Conservation (phyloP, 2,888 invertebrate genomes). For the Euzophera pinguis region DNA sequence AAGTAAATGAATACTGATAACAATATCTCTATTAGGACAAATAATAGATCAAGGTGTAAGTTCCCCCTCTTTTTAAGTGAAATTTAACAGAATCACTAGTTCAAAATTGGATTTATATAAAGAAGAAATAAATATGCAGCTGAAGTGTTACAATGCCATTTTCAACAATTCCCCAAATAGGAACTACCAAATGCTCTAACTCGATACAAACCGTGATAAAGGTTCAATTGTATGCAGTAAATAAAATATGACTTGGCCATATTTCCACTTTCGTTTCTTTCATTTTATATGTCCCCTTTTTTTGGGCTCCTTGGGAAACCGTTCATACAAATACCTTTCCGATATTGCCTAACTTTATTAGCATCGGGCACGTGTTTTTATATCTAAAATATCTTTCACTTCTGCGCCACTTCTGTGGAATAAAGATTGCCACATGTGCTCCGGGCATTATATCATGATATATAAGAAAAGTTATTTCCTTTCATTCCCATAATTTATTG, state of each 20-base stretch:
- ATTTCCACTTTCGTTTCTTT: constrained; percentile 76
- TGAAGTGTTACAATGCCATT: constrained; percentile 37
- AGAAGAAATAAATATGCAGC: constrained; percentile 39
- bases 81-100: too few species aligned
- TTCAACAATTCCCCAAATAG: constrained; percentile 52
- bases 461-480: constrained; percentile 52
- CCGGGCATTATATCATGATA: constrained; percentile 53
- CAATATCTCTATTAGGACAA: too few species aligned
- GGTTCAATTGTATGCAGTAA: constrained; percentile 78
- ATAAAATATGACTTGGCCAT: constrained; percentile 79
- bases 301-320: constrained; percentile 68
- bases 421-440: constrained; percentile 63
- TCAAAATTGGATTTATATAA: too few species aligned
- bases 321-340: constrained; percentile 76
- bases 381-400: constrained; percentile 71
- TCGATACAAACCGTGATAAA: constrained; percentile 74
- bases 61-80: too few species aligned
- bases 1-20: too few species aligned
- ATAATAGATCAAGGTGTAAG: too few species aligned
- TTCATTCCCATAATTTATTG: constrained; percentile 52
- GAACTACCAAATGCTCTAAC: constrained; percentile 63
- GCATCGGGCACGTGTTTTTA: constrained; percentile 74
- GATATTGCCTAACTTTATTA: constrained; percentile 77
- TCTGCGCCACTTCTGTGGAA: constrained; percentile 56
- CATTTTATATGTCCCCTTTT: constrained; percentile 68